Percentiles rank a stretch among this genome's conserved stretches.
Conservation (phyloP, 2,113 vertebrate species). For the Elephantulus edwardii region DNA sequence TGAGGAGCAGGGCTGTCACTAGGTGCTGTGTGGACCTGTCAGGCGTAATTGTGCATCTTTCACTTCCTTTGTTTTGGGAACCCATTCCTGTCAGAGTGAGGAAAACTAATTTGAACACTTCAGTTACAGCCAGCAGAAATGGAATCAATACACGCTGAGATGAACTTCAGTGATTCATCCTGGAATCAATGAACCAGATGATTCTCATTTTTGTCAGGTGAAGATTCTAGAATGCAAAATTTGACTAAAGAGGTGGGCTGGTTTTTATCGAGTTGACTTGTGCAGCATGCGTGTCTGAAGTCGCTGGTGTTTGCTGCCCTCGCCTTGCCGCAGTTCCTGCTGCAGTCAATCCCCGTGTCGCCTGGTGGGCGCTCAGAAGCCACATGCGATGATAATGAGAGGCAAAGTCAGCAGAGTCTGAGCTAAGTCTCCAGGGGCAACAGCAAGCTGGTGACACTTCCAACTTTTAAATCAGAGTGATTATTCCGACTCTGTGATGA, state of each 20-base stretch:
- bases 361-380: neutral
- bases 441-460: conserved; percentile 26
- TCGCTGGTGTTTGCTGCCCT: neutral
- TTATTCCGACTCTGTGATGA: conserved; percentile 36
- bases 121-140: conserved; percentile 67
- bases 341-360: conserved; percentile 22
- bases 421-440: conserved; percentile 35
- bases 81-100: conserved; percentile 62
- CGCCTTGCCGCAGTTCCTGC: neutral
- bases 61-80: conserved; percentile 73
- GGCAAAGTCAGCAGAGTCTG: conserved; percentile 32
- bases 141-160: conserved; percentile 73
- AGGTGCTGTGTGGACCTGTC: conserved; percentile 51
- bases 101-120: conserved; percentile 72
- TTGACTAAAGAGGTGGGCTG: conserved; percentile 66
- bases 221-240: conserved; percentile 54
- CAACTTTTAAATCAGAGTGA: conserved; percentile 57
- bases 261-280: conserved; percentile 39
- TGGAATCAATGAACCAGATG: conserved; percentile 71
- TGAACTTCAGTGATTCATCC: conserved; percentile 74
- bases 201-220: conserved; percentile 71
- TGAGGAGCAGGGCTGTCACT: conserved; percentile 2
- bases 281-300: neutral
- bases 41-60: conserved; percentile 67
- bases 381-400: conserved; percentile 45